Conservation (phyloP, 2,888 invertebrate species). For the Acanthopleura granulata region DNA sequence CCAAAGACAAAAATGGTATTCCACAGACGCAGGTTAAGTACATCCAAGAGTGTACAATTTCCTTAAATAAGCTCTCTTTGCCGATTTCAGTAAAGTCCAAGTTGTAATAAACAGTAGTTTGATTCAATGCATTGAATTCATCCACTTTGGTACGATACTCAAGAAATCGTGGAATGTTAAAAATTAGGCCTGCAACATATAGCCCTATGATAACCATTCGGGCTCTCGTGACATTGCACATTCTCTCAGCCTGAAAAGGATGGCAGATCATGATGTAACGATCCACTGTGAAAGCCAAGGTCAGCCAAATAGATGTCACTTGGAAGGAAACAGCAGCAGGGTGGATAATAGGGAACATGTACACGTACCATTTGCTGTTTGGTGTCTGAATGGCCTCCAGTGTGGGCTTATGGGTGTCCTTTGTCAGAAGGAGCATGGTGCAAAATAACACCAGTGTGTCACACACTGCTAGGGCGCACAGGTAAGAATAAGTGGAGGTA, state of each 20-base stretch:
- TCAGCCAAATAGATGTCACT: constrained; percentile 67
- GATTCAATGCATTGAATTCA: constrained; percentile 29
- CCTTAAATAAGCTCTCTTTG: constrained; percentile 49
- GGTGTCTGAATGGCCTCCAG: constrained; percentile 36
- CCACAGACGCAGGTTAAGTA: constrained; percentile 67
- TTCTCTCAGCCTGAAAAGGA: constrained; percentile 64
- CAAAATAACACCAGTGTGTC: constrained; percentile 64
- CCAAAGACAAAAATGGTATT: constrained; percentile 65
- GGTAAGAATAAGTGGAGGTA: constrained; percentile 67
- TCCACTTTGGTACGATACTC: constrained; percentile 56
- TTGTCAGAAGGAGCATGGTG: constrained; percentile 56
- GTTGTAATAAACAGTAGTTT: constrained; percentile 31
- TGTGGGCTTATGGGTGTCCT: constrained; percentile 52
- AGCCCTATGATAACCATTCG: constrained; percentile 55
- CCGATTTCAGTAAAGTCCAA: constrained; percentile 56
- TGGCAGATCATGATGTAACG: constrained; percentile 70
- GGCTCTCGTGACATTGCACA: constrained; percentile 61
- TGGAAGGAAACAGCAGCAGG: constrained; percentile 65
- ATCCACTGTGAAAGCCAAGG: constrained; percentile 67
- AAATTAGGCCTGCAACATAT: constrained; percentile 54
- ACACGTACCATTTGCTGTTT: constrained; percentile 45
- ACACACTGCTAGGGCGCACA: constrained; percentile 64
- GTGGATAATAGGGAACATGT: constrained; percentile 65
- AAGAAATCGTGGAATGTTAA: constrained; percentile 66
- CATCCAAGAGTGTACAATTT: constrained; percentile 65